A percentile compares a stretch with the other conserved stretches of the same genome.
Evolutionary conservation across 2,888 invertebrate species (phyloP).

Genomic region (Allophyes oxyacanthae): DNA sequence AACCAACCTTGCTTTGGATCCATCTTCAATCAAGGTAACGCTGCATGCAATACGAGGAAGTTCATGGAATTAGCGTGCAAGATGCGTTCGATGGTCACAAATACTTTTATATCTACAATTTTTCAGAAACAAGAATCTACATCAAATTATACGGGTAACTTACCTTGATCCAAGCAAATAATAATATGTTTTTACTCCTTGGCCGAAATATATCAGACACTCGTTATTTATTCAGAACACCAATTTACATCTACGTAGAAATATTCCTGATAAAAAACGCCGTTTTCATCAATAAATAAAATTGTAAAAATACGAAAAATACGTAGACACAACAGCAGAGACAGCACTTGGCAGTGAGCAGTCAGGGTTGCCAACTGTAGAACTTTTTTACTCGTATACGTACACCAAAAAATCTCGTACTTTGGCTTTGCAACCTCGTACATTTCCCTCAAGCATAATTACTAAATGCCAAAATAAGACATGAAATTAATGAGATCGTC

Average conservation of each 20-base stretch:
- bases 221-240: neutral
- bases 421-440: too few species aligned
- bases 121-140: slow-evolving; percentile 46
- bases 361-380: too few species aligned
- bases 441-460: too few species aligned
- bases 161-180: slow-evolving; percentile 35
- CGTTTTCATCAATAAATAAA: too few species aligned
- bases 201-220: neutral
- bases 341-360: too few species aligned
- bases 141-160: slow-evolving; percentile 26
- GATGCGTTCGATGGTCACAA: slow-evolving; percentile 56
- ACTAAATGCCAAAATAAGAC: too few species aligned
- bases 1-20: slow-evolving; percentile 87
- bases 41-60: slow-evolving; percentile 87
- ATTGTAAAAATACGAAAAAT: slow-evolving; percentile 8
- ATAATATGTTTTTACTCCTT: neutral
- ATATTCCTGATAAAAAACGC: too few species aligned
- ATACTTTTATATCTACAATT: slow-evolving; percentile 47
- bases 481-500: too few species aligned
- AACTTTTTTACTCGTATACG: too few species aligned
- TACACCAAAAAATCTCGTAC: too few species aligned
- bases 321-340: slow-evolving; percentile 10
- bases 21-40: slow-evolving; percentile 83
- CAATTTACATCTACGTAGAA: too few species aligned
- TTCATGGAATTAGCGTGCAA: slow-evolving; percentile 77